phyloP scores from a whole-genome alignment of 2,113 vertebrate genomes.

The Sphyrna mokarran region DNA sequence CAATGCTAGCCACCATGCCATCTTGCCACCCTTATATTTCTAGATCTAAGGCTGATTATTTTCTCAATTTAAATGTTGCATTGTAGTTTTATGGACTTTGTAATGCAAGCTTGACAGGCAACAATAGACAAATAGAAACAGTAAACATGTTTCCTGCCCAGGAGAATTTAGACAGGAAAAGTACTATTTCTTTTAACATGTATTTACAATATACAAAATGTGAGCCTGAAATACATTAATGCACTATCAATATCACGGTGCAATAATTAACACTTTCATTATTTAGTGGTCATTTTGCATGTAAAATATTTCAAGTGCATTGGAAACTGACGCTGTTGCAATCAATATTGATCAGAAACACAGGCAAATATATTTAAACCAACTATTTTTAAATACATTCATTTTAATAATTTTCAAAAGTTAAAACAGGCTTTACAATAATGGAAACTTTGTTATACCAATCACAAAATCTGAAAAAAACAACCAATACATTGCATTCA shows the following conservation, averaged over 20 bases:
- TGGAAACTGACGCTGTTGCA: neutral
- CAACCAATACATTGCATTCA: neutral
- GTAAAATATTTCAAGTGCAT: neutral
- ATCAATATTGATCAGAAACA: neutral
- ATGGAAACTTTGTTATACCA: neutral
- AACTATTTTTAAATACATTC: neutral
- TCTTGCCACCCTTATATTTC: neutral
- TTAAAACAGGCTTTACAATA: neutral
- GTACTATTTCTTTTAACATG: neutral
- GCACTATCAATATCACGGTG: neutral
- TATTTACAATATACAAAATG: neutral
- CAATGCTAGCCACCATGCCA: too few species aligned
- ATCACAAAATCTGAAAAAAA: neutral
- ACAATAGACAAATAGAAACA: neutral
- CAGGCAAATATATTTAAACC: neutral
- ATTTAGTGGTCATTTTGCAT: neutral
- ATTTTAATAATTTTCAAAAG: conserved; percentile 22
- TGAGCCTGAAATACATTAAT: neutral
- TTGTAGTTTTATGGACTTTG: neutral
- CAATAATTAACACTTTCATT: neutral
- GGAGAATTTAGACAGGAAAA: neutral
- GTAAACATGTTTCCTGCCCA: neutral
- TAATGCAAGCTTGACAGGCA: neutral
- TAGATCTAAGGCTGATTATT: neutral
- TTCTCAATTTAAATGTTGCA: neutral